Evolutionary conservation across 2,888 invertebrate genomes (phyloP).

Genomic region (Leucania comma): DNA sequence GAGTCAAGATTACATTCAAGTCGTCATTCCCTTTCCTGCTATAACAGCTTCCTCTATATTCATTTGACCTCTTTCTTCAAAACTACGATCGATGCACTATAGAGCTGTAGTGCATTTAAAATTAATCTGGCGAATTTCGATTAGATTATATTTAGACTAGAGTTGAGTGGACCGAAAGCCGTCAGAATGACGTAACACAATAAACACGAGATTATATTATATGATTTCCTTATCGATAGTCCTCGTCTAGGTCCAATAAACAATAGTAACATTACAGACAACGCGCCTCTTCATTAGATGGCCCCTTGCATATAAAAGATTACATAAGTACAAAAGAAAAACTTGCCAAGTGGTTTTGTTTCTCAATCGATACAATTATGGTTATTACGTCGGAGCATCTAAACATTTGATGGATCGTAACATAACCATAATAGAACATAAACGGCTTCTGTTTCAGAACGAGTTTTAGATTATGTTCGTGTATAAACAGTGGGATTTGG

Average conservation of each 20-base stretch:
- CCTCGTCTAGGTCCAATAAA: constrained; percentile 48
- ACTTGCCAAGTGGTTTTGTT: constrained; percentile 48
- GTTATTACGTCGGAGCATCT: constrained; percentile 56
- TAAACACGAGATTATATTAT: constrained; percentile 65
- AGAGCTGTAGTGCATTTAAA: constrained; percentile 54
- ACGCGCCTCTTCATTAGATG: constrained; percentile 53
- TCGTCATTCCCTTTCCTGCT: constrained; percentile 29
- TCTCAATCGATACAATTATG: constrained; percentile 59
- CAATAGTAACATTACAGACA: constrained; percentile 50
- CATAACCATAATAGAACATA: constrained; percentile 26
- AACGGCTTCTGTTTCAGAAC: constrained; percentile 10
- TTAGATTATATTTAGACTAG: constrained; percentile 55
- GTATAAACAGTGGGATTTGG: background rate
- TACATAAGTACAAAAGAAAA: constrained; percentile 46
- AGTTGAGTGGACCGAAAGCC: constrained; percentile 51
- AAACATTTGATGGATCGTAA: constrained; percentile 54
- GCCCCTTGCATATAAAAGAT: constrained; percentile 39
- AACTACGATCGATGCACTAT: constrained; percentile 19
- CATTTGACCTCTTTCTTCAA: constrained; percentile 39
- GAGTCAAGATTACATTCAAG: constrained; percentile 34
- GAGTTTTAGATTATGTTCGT: background rate
- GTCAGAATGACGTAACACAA: constrained; percentile 70
- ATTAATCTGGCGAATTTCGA: constrained; percentile 55
- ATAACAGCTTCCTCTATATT: constrained; percentile 23
- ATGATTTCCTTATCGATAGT: constrained; percentile 68